Evolutionary conservation across 2,888 invertebrate species (phyloP).

Genomic region (Mythimna ferrago): DNA sequence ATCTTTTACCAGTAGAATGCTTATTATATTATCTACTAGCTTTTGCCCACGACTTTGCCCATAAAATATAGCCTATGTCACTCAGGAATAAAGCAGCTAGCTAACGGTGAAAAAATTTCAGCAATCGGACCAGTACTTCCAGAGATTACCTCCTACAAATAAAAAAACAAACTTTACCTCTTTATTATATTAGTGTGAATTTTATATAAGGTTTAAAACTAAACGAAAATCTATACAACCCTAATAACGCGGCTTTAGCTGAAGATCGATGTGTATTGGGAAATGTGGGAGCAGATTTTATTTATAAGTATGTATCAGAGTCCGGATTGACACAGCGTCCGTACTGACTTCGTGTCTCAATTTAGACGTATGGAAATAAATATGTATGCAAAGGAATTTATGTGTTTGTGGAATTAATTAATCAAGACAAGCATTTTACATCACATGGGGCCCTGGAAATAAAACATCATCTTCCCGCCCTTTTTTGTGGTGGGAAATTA

Average conservation of each 20-base stretch:
- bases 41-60: too few relatives aligned
- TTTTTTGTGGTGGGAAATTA: too few relatives aligned
- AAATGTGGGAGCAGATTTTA: constrained; percentile 49
- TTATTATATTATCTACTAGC: too few relatives aligned
- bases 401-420: constrained; percentile 2
- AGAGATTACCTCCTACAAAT: too few relatives aligned
- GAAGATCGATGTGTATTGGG: constrained; percentile 53
- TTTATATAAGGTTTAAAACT: not conserved
- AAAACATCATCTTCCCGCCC: too few relatives aligned
- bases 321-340: constrained; percentile 44
- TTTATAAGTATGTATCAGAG: constrained; percentile 58
- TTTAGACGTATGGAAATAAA: constrained; percentile 54
- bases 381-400: constrained; percentile 28
- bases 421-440: not conserved
- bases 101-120: too few relatives aligned
- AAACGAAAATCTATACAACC: constrained; percentile 39
- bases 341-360: constrained; percentile 40
- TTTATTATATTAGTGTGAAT: too few relatives aligned
- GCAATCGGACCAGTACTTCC: too few relatives aligned
- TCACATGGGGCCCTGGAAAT: not conserved
- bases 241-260: constrained; percentile 40
- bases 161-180: too few relatives aligned
- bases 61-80: too few relatives aligned
- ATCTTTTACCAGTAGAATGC: too few relatives aligned
- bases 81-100: too few relatives aligned